phyloP scores from a whole-genome alignment of 2,113 vertebrate genomes.

The Laticauda colubrina region DNA sequence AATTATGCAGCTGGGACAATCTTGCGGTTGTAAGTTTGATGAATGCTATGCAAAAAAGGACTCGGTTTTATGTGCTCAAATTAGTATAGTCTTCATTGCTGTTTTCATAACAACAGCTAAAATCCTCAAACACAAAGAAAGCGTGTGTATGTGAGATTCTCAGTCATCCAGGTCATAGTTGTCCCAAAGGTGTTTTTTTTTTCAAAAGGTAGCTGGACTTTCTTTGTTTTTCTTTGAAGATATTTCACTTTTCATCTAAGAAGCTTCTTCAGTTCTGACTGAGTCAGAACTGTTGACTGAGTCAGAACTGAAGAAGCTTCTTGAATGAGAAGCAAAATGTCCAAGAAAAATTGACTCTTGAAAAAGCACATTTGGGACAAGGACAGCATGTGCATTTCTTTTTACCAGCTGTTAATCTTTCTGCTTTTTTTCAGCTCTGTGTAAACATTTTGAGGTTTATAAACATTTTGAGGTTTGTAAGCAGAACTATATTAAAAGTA shows the following conservation, averaged over 20 bases:
- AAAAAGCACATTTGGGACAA: background rate
- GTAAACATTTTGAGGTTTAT: background rate
- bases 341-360: too few relatives aligned
- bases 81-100: background rate
- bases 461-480: background rate
- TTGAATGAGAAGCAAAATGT: too few relatives aligned
- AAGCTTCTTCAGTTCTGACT: background rate
- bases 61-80: background rate
- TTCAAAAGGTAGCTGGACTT: background rate
- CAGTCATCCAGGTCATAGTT: background rate
- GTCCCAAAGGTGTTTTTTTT: background rate
- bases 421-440: background rate
- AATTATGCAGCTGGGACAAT: background rate
- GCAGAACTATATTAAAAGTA: background rate
- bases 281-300: background rate
- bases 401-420: background rate
- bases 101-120: background rate
- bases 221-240: background rate
- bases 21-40: background rate
- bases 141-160: background rate
- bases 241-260: background rate
- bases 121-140: background rate
- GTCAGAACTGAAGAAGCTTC: too few relatives aligned
- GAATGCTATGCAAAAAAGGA: background rate
- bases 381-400: background rate